Percentiles rank a stretch among this genome's conserved stretches.
Conservation (phyloP, 2,113 vertebrate genomes). For the Ivindomyrus marchei region DNA sequence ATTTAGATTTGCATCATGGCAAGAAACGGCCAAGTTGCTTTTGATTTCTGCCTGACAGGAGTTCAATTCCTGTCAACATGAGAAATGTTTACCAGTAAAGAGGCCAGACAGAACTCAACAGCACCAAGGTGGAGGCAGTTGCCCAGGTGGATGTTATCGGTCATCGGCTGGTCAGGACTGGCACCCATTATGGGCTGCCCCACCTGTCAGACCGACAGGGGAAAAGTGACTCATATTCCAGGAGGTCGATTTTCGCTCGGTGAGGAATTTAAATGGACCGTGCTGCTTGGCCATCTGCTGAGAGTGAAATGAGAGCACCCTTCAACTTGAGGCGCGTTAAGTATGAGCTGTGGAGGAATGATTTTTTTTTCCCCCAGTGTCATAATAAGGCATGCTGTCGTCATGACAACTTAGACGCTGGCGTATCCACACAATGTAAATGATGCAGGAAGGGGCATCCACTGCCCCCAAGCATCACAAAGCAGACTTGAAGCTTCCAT, state of each 20-base stretch:
- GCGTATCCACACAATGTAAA: neutral
- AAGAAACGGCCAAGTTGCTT: neutral
- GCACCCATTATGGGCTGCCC: neutral
- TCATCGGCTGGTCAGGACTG: neutral
- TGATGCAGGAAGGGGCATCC: neutral
- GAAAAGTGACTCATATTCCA: slow-evolving; percentile 1
- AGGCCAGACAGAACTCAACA: neutral
- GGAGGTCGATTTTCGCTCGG: neutral
- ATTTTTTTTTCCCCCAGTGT: neutral
- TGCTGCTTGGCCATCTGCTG: neutral
- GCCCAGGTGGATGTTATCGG: neutral
- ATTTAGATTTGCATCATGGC: neutral
- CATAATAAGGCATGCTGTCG: neutral
- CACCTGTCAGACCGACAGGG: neutral
- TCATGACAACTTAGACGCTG: neutral
- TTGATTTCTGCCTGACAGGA: neutral
- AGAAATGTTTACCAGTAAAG: neutral
- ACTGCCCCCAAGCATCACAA: neutral
- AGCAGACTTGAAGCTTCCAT: neutral
- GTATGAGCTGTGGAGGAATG: neutral
- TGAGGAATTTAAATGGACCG: neutral
- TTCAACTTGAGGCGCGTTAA: neutral
- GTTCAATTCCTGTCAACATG: neutral
- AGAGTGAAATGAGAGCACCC: neutral
- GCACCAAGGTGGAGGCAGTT: neutral